Conservation (phyloP, 2,888 invertebrate species). For the Lomographa bimaculata region DNA sequence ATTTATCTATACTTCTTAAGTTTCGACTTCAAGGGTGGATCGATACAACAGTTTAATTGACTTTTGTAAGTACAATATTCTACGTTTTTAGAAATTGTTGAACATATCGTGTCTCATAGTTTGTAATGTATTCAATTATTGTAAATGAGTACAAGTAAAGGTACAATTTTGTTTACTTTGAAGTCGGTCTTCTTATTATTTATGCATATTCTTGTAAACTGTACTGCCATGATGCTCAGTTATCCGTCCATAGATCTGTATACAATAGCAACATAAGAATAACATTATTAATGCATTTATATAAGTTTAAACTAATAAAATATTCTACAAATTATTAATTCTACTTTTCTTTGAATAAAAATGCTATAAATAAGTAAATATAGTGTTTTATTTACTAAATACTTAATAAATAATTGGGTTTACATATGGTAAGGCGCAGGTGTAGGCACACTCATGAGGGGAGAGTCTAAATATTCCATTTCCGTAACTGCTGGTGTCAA, state of each 20-base stretch:
- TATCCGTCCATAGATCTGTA: constrained; percentile 17
- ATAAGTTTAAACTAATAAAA: constrained; percentile 73
- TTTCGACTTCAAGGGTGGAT: too few relatives aligned
- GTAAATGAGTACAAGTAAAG: too few relatives aligned
- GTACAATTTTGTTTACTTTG: constrained; percentile 7
- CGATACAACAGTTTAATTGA: too few relatives aligned
- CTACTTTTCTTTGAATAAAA: constrained; percentile 37
- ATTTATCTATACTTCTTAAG: constrained; percentile 2
- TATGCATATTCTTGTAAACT: constrained; percentile 6
- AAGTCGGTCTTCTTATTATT: too few relatives aligned
- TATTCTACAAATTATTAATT: constrained; percentile 55
- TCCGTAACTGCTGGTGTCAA: constrained; percentile 85
- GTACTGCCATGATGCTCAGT: constrained; percentile 20
- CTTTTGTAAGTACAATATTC: constrained; percentile 6
- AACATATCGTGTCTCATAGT: too few relatives aligned
- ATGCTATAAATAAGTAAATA: constrained; percentile 30
- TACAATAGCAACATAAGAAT: constrained; percentile 20
- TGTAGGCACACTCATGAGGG: constrained; percentile 92
- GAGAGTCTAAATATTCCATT: constrained; percentile 91
- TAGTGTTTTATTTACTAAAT: constrained; percentile 35
- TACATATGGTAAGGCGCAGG: constrained; percentile 88
- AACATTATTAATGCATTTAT: constrained; percentile 46
- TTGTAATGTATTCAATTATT: too few relatives aligned
- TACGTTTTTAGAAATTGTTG: too few relatives aligned
- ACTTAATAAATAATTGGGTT: constrained; percentile 17